Evolutionary conservation across 2,888 invertebrate genomes (phyloP), one percentile per base, ranked within the genome.

Genomic region (Limnephilus marmoratus): DNA sequence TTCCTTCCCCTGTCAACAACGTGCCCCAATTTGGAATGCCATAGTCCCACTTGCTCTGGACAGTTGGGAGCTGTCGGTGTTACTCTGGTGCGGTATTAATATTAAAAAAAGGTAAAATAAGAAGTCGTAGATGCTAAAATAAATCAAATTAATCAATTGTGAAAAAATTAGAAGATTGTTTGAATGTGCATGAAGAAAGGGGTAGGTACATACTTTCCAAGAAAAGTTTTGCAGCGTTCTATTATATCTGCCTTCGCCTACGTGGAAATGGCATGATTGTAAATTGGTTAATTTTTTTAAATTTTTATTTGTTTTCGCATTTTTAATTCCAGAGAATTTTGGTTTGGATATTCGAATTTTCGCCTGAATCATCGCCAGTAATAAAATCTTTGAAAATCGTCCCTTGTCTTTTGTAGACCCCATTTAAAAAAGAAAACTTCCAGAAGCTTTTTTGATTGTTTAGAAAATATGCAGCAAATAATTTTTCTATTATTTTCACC

Each of bases 371-470:
- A 68, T 68, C 68, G 68, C n/a, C 68, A 9, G 68, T n/a, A n/a
- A 68, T 68, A 68, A 68, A 68, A n/a, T 68, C n/a, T 68, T 68
- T 24, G 9, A n/a, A 68, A 68, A 41, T 29, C 41, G 81, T 37
- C 37, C 89, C 81, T 89, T 86, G 12, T 86, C n/a, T 86, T 45
- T 86, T 53, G 13, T 29, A 15, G 49, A 31, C 13, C 82, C 86
- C 13, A 31, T 86, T 86, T 15, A 12, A 49, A 31, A 45, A 49
- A 31, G 86, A 45, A 53, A 68, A 86, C 45, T 41, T 34, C 82
- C 81, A 92, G 91, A 91, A 18, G 45, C 45, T 45, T n/a, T 88
- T 92, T 85, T 92, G 92, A 92, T 92, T 92, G 92, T 92, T 91
- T 85, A 92, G 83, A 91, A 92, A 92, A 91, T 90, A 81, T 81